Evolutionary conservation across 1,140 invertebrate genomes (phyloP).

Genomic region (Apis florea): DNA sequence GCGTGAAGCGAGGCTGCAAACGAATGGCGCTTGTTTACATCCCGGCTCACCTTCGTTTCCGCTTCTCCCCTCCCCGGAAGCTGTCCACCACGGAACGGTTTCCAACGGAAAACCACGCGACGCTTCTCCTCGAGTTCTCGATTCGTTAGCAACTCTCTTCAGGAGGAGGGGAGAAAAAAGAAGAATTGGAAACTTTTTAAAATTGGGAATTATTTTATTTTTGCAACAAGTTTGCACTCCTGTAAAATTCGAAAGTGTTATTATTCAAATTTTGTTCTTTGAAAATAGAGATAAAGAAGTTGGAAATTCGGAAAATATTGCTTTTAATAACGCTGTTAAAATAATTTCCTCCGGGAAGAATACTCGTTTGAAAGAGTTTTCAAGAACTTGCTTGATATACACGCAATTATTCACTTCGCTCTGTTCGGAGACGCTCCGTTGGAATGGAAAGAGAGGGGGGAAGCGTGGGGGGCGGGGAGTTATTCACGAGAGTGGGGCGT

Average conservation of each 20-base stretch:
- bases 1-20: conserved; percentile 7
- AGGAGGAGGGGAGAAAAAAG: too few relatives aligned
- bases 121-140: background rate
- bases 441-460: background rate
- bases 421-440: too few relatives aligned
- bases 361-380: too few relatives aligned
- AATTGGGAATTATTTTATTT: too few relatives aligned
- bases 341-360: too few relatives aligned
- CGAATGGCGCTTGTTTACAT: conserved; percentile 38
- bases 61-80: background rate
- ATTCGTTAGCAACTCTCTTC: background rate
- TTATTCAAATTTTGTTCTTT: background rate
- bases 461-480: background rate
- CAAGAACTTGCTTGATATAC: too few relatives aligned
- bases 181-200: too few relatives aligned
- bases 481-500: background rate
- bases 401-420: too few relatives aligned
- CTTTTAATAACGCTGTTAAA: too few relatives aligned
- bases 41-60: background rate
- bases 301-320: too few relatives aligned
- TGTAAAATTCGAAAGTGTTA: background rate
- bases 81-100: background rate
- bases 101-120: background rate
- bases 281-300: too few relatives aligned
- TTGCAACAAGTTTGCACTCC: too few relatives aligned